phyloP scores from a whole-genome alignment of 2,888 invertebrate species.

The Zele albiditarsus region DNA sequence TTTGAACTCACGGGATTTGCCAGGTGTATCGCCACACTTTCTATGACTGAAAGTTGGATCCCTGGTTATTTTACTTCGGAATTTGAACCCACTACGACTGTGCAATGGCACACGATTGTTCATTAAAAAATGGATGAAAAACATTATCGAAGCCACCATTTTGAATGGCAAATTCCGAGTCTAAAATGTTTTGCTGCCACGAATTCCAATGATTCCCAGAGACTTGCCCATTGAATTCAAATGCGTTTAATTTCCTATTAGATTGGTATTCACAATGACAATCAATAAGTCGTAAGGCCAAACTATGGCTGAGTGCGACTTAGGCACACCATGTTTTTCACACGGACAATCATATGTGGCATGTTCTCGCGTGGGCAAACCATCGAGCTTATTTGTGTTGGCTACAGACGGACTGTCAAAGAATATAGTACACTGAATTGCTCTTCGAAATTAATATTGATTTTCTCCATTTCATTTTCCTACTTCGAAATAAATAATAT shows the following conservation, averaged over 20 bases:
- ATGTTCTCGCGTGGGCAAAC: too few species aligned
- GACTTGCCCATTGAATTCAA: conserved; percentile 56
- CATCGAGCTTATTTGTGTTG: too few species aligned
- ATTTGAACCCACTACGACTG: too few species aligned
- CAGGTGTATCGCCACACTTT: conserved; percentile 56
- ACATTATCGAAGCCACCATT: too few species aligned
- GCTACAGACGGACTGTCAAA: too few species aligned
- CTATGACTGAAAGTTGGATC: conserved; percentile 49
- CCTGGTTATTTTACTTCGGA: too few species aligned
- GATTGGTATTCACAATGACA: conserved; percentile 43
- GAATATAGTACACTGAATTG: too few species aligned
- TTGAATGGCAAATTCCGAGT: conserved; percentile 54
- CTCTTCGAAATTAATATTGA: too few species aligned
- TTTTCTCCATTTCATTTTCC: too few species aligned
- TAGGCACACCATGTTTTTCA: conserved; percentile 45
- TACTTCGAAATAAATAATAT: too few species aligned
- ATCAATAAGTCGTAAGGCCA: conserved; percentile 51
- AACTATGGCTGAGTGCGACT: conserved; percentile 47
- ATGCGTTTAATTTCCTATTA: conserved; percentile 50
- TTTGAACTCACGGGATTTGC: conserved; percentile 57
- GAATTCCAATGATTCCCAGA: conserved; percentile 52
- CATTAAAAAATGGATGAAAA: conserved; percentile 54
- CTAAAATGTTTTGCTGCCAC: conserved; percentile 45
- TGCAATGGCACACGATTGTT: too few species aligned
- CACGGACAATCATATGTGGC: too few species aligned